Percentiles rank a stretch among this genome's conserved stretches.
Conservation (phyloP, 1,140 invertebrate genomes). For the Drosophila teissieri region DNA sequence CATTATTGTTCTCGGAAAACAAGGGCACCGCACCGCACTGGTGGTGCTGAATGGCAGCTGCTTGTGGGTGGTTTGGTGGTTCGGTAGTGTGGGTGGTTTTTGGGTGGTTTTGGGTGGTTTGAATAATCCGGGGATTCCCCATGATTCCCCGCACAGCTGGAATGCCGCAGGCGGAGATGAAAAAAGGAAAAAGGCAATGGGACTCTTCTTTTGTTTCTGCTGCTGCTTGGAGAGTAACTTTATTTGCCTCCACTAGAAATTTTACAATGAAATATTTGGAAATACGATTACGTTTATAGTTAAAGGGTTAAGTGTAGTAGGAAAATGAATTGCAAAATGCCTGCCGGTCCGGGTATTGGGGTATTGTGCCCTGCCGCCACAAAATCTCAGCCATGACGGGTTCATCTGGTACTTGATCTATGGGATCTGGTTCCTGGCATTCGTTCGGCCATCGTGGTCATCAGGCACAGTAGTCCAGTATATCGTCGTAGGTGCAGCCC, state of each 20-base stretch:
- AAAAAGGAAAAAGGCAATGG: not conserved
- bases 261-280: constrained; percentile 77
- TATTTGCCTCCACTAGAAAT: constrained; percentile 77
- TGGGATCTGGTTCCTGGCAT: constrained; percentile 12
- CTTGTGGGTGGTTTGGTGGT: constrained; percentile 8
- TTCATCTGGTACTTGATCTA: not conserved
- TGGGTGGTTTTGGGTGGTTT: not conserved
- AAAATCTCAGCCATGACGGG: constrained; percentile 10
- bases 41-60: constrained; percentile 30
- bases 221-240: constrained; percentile 70
- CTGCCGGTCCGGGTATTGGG: constrained; percentile 13
- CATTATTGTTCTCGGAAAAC: constrained; percentile 70
- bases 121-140: constrained; percentile 8
- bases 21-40: constrained; percentile 42
- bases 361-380: not conserved
- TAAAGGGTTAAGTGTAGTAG: constrained; percentile 59
- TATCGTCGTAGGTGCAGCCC: constrained; percentile 73
- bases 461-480: constrained; percentile 56
- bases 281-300: constrained; percentile 67
- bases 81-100: not conserved
- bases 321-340: constrained; percentile 59
- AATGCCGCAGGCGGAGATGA: constrained; percentile 1
- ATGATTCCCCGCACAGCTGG: constrained; percentile 25
- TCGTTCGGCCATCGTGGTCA: not conserved
- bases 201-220: constrained; percentile 52